Percentiles rank a stretch among this genome's conserved stretches.
phyloP scores from a whole-genome alignment of 2,888 invertebrate species.

The Sisyra nigra region DNA sequence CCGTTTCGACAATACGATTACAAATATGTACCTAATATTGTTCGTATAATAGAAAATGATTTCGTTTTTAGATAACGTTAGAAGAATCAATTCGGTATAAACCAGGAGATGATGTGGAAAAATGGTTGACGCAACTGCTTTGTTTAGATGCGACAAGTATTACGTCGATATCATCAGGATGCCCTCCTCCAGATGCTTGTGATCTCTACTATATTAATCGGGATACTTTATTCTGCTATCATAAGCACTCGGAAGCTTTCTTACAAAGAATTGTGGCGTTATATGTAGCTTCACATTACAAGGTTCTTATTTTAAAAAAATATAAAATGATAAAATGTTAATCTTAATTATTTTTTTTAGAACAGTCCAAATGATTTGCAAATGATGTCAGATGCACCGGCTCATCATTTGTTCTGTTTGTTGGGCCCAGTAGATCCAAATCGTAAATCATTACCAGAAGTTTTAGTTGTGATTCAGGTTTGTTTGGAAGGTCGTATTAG shows the following conservation, averaged over 20 bases:
- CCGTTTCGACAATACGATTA: too few relatives aligned
- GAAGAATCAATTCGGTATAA: conserved; percentile 93
- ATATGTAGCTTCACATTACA: conserved; percentile 96
- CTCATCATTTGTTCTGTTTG: conserved; percentile 91
- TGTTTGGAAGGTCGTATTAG: conserved; percentile 62
- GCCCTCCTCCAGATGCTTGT: conserved; percentile 79
- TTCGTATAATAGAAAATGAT: too few relatives aligned
- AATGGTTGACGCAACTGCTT: conserved; percentile 79
- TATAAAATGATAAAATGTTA: too few relatives aligned
- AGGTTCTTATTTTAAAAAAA: conserved; percentile 32
- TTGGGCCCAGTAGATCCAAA: conserved; percentile 69
- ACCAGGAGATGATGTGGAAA: conserved; percentile 70
- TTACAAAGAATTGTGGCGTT: conserved; percentile 82
- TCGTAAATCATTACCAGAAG: conserved; percentile 66
- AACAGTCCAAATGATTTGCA: conserved; percentile 98
- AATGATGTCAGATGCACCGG: conserved; percentile 96
- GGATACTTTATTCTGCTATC: conserved; percentile 94
- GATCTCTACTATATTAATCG: conserved; percentile 76
- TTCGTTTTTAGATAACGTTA: conserved; percentile 45
- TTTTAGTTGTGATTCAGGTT: conserved; percentile 81
- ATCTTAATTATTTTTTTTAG: conserved; percentile 29
- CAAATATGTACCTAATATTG: too few relatives aligned
- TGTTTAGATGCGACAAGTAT: conserved; percentile 76
- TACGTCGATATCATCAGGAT: conserved; percentile 52
- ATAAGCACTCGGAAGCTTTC: conserved; percentile 83